A percentile compares a stretch with the other conserved stretches of the same genome.
Evolutionary conservation across 2,888 invertebrate genomes (phyloP).

Genomic region (Gymnosoma rotundatum): DNA sequence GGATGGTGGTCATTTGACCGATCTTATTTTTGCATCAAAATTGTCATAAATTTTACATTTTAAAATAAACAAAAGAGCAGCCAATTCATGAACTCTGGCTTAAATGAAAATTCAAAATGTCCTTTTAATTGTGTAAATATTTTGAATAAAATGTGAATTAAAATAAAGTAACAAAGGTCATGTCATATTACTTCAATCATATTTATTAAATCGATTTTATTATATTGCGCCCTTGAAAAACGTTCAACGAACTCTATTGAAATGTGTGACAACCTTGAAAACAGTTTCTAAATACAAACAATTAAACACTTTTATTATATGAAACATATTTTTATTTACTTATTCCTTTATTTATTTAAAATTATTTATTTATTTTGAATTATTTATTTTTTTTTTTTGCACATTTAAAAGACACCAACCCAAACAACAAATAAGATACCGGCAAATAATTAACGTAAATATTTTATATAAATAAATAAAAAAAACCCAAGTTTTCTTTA

Average conservation of each 20-base stretch:
- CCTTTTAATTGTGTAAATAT: no score
- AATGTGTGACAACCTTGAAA: background rate
- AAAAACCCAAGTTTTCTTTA: background rate
- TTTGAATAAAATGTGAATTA: no score
- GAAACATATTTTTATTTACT: background rate
- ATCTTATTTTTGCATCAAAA: no score
- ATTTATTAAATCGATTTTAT: background rate
- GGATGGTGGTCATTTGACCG: no score
- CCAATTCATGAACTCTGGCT: no score
- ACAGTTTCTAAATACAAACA: background rate
- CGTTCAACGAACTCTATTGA: background rate
- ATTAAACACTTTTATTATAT: background rate
- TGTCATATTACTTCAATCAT: no score
- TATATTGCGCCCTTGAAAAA: background rate
- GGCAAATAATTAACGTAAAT: background rate
- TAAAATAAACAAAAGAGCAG: background rate
- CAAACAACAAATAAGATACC: conserved; percentile 3
- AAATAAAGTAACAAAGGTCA: no score
- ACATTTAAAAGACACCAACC: background rate
- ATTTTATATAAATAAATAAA: background rate
- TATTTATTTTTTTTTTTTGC: no score
- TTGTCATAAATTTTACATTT: conserved; percentile 4
- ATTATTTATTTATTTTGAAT: background rate
- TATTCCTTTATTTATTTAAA: background rate
- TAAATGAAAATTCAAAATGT: no score